phyloP scores from a whole-genome alignment of 1,140 invertebrate species.

The Dendroctonus valens region DNA sequence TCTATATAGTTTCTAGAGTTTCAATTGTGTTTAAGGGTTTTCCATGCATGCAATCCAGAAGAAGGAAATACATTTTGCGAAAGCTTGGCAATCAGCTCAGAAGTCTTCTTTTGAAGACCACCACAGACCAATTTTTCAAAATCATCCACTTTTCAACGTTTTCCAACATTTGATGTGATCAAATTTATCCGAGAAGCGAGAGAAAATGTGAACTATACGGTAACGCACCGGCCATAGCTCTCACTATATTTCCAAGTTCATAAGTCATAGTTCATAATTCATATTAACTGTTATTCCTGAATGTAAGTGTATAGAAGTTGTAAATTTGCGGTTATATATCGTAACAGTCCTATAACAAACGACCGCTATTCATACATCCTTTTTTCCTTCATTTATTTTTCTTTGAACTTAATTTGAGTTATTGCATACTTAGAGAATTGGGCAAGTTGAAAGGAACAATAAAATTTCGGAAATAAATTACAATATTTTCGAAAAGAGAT shows the following conservation, averaged over 20 bases:
- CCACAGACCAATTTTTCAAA: no score
- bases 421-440: slow-evolving; percentile 17
- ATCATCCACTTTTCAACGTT: no score
- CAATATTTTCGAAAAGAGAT: background rate
- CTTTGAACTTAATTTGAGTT: slow-evolving; percentile 27
- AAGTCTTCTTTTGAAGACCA: no score
- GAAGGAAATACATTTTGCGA: no score
- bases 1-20: no score
- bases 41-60: no score
- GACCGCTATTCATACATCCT: slow-evolving; percentile 23
- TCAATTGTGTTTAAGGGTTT: no score
- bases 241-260: slow-evolving; percentile 7
- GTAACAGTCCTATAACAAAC: slow-evolving; percentile 31
- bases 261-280: slow-evolving; percentile 31
- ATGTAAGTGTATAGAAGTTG: slow-evolving; percentile 33
- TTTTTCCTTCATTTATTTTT: slow-evolving; percentile 27
- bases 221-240: slow-evolving; percentile 3
- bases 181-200: no score
- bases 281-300: slow-evolving; percentile 30
- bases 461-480: background rate
- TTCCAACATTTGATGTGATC: no score
- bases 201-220: no score
- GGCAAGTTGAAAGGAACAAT: slow-evolving; percentile 9
- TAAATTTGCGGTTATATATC: slow-evolving; percentile 33
- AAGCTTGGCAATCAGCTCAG: no score